These are phyloP conservation scores for Catharus fuscescens DNA, from an alignment of 2,113 vertebrate genomes.

Conservation along the genomic window DNA sequence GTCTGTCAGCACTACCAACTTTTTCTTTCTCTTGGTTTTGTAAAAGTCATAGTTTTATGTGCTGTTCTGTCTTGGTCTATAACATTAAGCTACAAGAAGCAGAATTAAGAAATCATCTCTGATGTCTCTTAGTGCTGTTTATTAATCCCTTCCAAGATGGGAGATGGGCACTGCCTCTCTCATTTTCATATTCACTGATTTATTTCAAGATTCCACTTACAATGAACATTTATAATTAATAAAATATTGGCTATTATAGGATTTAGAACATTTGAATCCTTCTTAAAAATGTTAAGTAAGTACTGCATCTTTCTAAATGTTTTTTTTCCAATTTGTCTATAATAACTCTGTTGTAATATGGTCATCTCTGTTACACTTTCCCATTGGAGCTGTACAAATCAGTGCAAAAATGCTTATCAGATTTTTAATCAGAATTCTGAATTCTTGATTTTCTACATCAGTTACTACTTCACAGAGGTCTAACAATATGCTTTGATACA, in stretches of 20 bases:
- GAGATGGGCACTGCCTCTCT: neutral
- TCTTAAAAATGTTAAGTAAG: neutral
- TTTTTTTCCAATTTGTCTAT: neutral
- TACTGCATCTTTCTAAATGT: neutral
- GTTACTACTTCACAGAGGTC: neutral
- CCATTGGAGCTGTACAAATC: rapidly evolving
- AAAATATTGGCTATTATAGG: neutral
- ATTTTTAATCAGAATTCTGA: neutral
- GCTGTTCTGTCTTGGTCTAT: neutral
- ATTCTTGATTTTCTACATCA: neutral
- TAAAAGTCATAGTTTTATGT: neutral
- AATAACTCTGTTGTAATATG: neutral
- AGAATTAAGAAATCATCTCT: neutral
- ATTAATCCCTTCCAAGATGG: neutral
- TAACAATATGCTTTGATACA: neutral
- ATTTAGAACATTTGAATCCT: neutral
- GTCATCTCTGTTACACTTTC: neutral
- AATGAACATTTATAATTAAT: neutral
- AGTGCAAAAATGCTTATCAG: neutral
- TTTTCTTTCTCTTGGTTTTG: neutral
- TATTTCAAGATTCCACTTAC: neutral
- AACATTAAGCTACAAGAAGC: neutral
- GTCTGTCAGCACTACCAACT: rapidly evolving
- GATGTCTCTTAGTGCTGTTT: neutral
- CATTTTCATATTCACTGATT: neutral